A percentile compares a stretch with the other conserved stretches of the same genome.
These are phyloP conservation scores for Blomia tropicalis DNA, from an alignment of 2,888 invertebrate genomes.

Conservation along the genomic window DNA sequence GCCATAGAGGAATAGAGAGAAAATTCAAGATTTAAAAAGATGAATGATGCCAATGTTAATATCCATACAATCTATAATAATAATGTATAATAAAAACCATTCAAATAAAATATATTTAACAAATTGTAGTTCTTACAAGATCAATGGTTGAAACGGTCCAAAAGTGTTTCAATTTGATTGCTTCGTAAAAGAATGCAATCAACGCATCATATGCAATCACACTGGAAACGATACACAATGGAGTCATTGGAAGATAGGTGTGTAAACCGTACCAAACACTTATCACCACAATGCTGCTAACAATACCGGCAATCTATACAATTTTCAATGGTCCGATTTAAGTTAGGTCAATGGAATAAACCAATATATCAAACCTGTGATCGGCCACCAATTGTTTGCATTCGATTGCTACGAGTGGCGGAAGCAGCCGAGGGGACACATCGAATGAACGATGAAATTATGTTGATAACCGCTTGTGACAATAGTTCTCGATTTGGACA, in stretches of 20 bases:
- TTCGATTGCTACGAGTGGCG: slow-evolving; percentile 1
- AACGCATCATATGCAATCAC: not conserved
- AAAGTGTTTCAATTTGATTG: not conserved
- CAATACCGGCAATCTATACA: not conserved
- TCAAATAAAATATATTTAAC: not conserved
- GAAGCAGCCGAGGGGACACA: slow-evolving; percentile 4
- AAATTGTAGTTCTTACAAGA: not conserved
- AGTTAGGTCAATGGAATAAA: not conserved
- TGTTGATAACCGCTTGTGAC: not conserved
- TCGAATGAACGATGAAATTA: not conserved
- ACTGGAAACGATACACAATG: slow-evolving; percentile 3
- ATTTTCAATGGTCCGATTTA: not conserved
- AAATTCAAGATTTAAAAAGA: not conserved
- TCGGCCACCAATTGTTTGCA: not conserved
- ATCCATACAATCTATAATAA: not conserved
- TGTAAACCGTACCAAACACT: not conserved
- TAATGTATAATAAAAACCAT: not conserved
- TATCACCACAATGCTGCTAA: not conserved
- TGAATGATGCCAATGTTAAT: not conserved
- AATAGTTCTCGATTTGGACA: not conserved
- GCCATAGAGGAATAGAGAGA: not conserved
- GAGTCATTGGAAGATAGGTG: not conserved
- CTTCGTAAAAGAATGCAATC: not conserved
- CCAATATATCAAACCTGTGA: not conserved
- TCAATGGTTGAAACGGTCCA: not conserved